Evolutionary conservation across 1,140 invertebrate genomes (phyloP).

Genomic region (Pseudomyrmex cubaensis): DNA sequence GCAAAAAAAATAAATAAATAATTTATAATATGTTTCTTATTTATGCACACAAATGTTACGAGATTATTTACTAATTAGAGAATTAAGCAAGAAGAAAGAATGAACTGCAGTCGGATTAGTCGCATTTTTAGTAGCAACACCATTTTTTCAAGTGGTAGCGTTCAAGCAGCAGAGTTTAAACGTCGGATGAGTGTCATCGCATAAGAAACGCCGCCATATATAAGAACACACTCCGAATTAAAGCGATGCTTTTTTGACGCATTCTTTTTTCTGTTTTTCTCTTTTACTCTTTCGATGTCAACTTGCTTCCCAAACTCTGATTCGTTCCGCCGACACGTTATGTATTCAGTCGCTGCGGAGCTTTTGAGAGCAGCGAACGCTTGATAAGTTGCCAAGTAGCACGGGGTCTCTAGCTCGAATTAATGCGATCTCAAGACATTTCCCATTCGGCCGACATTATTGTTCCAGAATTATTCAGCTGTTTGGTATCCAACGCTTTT

Average conservation of each 20-base stretch:
- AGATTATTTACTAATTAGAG: not conserved
- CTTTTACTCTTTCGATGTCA: not conserved
- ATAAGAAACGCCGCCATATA: slow-evolving; percentile 8
- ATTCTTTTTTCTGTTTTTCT: not conserved
- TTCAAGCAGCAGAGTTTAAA: slow-evolving; percentile 27
- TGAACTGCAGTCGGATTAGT: slow-evolving; percentile 5
- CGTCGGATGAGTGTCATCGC: slow-evolving; percentile 15
- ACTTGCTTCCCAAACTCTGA: not conserved
- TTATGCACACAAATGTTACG: not conserved
- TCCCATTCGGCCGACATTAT: slow-evolving; percentile 54
- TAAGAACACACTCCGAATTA: slow-evolving; percentile 44
- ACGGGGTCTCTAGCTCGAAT: slow-evolving; percentile 58
- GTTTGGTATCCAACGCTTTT: slow-evolving; percentile 8
- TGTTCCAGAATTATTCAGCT: slow-evolving; percentile 40
- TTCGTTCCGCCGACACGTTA: not conserved
- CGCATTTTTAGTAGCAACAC: not conserved
- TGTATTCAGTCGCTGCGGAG: slow-evolving; percentile 14
- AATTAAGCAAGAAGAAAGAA: not conserved
- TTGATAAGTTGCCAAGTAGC: slow-evolving; percentile 74
- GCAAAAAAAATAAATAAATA: not conserved
- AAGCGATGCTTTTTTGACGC: slow-evolving; percentile 22
- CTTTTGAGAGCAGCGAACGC: slow-evolving; percentile 58
- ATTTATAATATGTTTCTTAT: slow-evolving; percentile 32
- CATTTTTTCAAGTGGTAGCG: slow-evolving; percentile 4
- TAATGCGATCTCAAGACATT: slow-evolving; percentile 59